Base-by-base conservation (phyloP, 2,113 vertebrate species). In the Dasyurus viverrinus region DNA sequence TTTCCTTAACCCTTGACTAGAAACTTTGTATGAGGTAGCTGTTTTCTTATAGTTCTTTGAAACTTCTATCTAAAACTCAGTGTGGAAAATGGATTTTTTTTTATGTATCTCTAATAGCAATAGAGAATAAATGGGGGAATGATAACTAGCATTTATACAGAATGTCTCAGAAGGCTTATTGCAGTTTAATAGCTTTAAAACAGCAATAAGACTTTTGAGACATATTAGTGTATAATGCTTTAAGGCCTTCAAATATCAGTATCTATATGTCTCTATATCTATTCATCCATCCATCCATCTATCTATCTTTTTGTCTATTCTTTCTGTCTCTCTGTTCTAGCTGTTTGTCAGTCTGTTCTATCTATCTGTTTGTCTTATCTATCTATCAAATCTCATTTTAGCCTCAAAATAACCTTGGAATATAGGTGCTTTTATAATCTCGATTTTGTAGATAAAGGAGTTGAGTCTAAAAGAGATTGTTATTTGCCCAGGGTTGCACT, bases 1-100 rank as follows among this genome's bases (percentile, higher is more conserved):
- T 57, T 94, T 36, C 93, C 97, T 98, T 97, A 96, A 96, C 76
- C 97, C 68, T 95, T 93, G 47, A 3, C 54, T 96, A 60, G 52
- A 97, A 68, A 93, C 14, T 90, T 50, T 92, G 97, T 96, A 89
- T 30, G 89, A 94, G 92, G 19, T 90, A 94, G 93, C 97, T 97
- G 47, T 96, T 98, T 98, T 97, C 93, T 96, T 92, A 91, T 26
- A 54, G 76, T 42, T 95, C 50, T 96, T 89, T 91, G 47, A 90
- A 95, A 47, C 52, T 96, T 93, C 95, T 95, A 92, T 89, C 96
- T 96, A 95, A 96, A 96, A 92, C 19, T 42, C 68, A 84, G 8
- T 23, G 19, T 42, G 19, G n/a, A 42, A 42, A 84, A 23, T 42
- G n/a, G 68, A 68, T 8, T 22, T 84, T 76, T 52, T 52, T 42